Conservation (phyloP, 2,797 vertebrate genomes). For the Corythornis leucogaster region DNA sequence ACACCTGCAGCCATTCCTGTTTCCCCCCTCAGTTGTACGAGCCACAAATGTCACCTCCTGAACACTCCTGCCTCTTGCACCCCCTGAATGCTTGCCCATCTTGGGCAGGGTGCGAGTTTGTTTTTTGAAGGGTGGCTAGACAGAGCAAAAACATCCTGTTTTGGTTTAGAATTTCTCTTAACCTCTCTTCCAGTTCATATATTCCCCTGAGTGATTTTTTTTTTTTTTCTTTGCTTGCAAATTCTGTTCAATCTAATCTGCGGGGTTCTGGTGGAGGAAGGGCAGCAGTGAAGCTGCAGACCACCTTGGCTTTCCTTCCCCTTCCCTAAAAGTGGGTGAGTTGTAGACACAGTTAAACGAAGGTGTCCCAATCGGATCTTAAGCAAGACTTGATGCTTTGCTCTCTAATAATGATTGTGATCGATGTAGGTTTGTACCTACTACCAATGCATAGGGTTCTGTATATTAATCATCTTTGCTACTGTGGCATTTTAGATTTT, state of each 20-base stretch:
- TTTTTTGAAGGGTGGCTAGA: not conserved
- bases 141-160: conserved; percentile 65
- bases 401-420: rapidly evolving
- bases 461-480: not conserved
- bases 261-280: not conserved
- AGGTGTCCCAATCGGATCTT: rapidly evolving
- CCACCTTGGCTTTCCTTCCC: not conserved
- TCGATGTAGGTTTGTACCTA: rapidly evolving
- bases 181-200: not conserved
- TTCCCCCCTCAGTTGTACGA: rapidly evolving
- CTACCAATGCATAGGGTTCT: rapidly evolving
- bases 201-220: not conserved
- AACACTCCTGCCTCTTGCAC: rapidly evolving
- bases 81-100: rapidly evolving
- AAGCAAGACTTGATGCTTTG: not conserved
- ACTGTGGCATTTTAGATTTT: not conserved
- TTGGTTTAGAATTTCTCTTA: conserved; percentile 1
- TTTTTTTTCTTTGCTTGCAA: rapidly evolving
- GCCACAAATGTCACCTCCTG: not conserved
- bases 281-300: not conserved
- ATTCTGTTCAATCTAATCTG: not conserved
- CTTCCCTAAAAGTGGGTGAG: not conserved
- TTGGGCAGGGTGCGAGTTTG: rapidly evolving
- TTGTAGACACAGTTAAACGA: rapidly evolving
- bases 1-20: rapidly evolving